Base-by-base conservation (phyloP, 2,888 invertebrate genomes). In the Aethes cnicana region DNA sequence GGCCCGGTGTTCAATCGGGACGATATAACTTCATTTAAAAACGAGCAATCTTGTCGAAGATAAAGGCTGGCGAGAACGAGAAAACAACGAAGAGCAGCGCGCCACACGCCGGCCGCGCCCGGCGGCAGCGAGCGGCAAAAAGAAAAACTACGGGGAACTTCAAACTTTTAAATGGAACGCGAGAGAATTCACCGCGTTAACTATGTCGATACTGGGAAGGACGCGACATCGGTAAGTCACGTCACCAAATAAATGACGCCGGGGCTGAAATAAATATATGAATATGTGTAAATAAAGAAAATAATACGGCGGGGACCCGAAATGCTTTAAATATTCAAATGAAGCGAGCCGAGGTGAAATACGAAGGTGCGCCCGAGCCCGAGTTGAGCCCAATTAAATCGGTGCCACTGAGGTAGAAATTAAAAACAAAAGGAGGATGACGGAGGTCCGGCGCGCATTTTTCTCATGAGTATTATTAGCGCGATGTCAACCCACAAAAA, bases 381-480 rank as follows among this genome's bases (percentile, higher is more conserved):
- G 87, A 84, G 83, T 80, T 84, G 86, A 83, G 86, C 77, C 89
- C 89, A 89, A 89, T 89, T 89, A 88, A 89, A 89, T 86, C 82
- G 86, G 84, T 89, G 89, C 89, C 89, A 89, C 88, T 88, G 89
- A 88, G 89, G 88, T 88, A 87, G 89, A 88, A 89, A 89, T 88
- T 88, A 89, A 89, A 88, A 88, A 88, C 87, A 89, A 89, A 88
- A 88, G 85, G 84, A 85, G 71, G 74, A 83, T 81, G 87, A 83
- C 76, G 81, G 81, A 83, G 84, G 84, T 81, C 84, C 80, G 70
- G 78, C 80, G 82, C 79, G 81, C 87, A 86, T 86, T 85, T 86
- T 87, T 88, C 88, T 87, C 89, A 86, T 87, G 86, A 86, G 88
- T 89, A 88, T 89, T 89, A 89, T 88, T 89, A 89, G 88, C 84